A percentile compares a stretch with the other conserved stretches of the same genome.
phyloP scores from a whole-genome alignment of 1,140 invertebrate genomes.

The Zaprionus ornatus region DNA sequence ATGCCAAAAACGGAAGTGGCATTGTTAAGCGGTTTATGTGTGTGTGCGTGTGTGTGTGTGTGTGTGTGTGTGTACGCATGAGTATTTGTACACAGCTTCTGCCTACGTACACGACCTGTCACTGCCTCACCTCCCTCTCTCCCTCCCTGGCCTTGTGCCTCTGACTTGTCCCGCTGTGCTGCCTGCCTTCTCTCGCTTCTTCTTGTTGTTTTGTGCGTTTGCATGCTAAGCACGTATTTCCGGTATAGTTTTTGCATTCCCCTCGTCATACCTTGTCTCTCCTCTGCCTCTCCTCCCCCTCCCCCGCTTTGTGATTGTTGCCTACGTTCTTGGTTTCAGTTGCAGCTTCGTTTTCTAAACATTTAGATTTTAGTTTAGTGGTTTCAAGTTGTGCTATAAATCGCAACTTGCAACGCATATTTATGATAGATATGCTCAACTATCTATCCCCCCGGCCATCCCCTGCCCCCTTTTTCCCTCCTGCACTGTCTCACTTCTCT shows the following conservation, averaged over 20 bases:
- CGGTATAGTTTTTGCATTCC: slow-evolving; percentile 74
- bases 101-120: slow-evolving; percentile 11
- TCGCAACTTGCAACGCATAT: slow-evolving; percentile 50
- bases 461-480: neutral
- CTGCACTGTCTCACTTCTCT: neutral
- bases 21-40: slow-evolving; percentile 79
- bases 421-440: slow-evolving; percentile 50
- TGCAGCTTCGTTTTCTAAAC: slow-evolving; percentile 47
- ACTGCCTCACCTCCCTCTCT: neutral
- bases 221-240: slow-evolving; percentile 79
- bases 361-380: slow-evolving; percentile 55
- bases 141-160: neutral
- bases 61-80: slow-evolving; percentile 28
- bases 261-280: neutral
- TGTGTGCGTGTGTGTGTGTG: slow-evolving; percentile 21
- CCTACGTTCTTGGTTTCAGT: slow-evolving; percentile 26
- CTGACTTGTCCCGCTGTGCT: slow-evolving; percentile 11
- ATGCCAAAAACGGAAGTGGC: slow-evolving; percentile 81
- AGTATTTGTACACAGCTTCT: slow-evolving; percentile 43
- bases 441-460: neutral
- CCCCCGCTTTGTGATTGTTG: slow-evolving; percentile 23
- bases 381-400: slow-evolving; percentile 61
- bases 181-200: slow-evolving; percentile 4
- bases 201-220: slow-evolving; percentile 67
- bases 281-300: neutral